These are phyloP conservation scores for Aix galericulata DNA, from an alignment of 2,113 vertebrate genomes.

Conservation along the genomic window DNA sequence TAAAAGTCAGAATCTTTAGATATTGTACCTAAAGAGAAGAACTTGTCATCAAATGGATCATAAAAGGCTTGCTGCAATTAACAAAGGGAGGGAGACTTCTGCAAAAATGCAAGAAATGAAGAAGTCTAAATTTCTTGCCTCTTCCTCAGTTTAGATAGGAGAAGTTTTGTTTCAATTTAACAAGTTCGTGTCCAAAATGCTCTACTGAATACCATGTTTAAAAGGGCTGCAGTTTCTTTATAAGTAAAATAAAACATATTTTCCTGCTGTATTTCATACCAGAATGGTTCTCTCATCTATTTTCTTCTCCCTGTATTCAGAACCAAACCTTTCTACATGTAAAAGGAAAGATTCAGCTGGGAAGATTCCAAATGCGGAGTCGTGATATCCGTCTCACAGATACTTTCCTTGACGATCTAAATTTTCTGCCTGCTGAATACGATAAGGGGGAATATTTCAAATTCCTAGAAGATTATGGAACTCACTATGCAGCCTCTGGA, in stretches of 20 bases:
- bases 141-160: background rate
- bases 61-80: background rate
- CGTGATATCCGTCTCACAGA: constrained; percentile 71
- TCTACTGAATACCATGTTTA: background rate
- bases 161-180: background rate
- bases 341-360: constrained; percentile 84
- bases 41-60: background rate
- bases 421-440: constrained; percentile 82
- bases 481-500: constrained; percentile 88
- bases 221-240: background rate
- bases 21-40: background rate
- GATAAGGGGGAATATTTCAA: constrained; percentile 89
- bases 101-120: background rate
- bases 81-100: background rate
- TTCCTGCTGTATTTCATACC: background rate
- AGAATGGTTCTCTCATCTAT: constrained; percentile 52
- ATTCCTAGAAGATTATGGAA: constrained; percentile 92
- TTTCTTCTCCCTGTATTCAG: constrained; percentile 37
- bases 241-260: background rate
- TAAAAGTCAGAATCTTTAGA: background rate
- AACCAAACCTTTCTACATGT: constrained; percentile 76
- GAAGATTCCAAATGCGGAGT: constrained; percentile 84
- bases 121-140: background rate
- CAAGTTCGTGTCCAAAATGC: background rate
- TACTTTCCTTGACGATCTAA: constrained; percentile 81